Conservation (phyloP, 2,888 invertebrate species). For the Clanis bilineata region DNA sequence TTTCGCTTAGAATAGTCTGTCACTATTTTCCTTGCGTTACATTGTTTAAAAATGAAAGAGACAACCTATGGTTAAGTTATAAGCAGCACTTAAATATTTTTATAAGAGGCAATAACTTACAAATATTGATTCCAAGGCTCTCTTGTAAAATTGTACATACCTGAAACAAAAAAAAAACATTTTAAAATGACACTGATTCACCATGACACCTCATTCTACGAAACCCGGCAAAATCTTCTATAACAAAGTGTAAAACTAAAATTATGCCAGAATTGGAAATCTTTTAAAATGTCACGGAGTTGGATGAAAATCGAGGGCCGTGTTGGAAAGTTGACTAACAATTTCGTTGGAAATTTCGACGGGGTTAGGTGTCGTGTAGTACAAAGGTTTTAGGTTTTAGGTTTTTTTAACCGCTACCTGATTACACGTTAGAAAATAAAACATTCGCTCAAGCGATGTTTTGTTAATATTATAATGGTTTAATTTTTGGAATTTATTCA, state of each 20-base stretch:
- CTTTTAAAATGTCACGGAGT: conserved; percentile 36
- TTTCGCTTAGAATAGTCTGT: too few species aligned
- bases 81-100: too few species aligned
- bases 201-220: not conserved
- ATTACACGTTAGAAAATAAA: not conserved
- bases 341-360: conserved; percentile 42
- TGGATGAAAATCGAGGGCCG: conserved; percentile 21
- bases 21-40: too few species aligned
- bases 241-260: conserved; percentile 23
- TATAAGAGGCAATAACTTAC: not conserved
- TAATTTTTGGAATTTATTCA: not conserved
- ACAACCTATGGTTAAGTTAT: too few species aligned
- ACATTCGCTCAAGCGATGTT: not conserved
- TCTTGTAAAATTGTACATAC: not conserved
- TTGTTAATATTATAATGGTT: too few species aligned
- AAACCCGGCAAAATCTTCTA: not conserved
- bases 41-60: too few species aligned
- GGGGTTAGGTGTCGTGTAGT: conserved; percentile 10
- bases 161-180: conserved; percentile 12
- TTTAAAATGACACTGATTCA: not conserved
- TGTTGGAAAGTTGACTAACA: conserved; percentile 44
- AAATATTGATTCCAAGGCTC: not conserved
- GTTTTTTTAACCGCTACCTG: not conserved
- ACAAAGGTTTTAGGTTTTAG: not conserved
- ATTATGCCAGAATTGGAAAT: conserved; percentile 21